Base-by-base conservation (phyloP, 2,888 invertebrate genomes). In the Latrodectus elegans region DNA sequence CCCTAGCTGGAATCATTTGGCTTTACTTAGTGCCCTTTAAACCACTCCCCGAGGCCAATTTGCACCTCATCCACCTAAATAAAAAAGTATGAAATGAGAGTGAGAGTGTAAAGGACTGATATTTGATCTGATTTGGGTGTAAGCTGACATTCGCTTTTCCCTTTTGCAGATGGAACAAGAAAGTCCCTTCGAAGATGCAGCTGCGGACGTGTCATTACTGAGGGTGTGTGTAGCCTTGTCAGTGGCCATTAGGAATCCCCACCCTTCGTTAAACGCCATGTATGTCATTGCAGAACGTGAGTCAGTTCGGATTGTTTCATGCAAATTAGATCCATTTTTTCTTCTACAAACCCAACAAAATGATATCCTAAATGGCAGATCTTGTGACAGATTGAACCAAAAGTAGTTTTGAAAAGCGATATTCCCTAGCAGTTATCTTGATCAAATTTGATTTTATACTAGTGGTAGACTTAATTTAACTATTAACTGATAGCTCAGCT, bases 131-230 rank as follows among this genome's bases (percentile, higher is more conserved):
- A 17, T 65, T 53, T 75, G 82, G 82, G 82, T 82, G 82, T 82
- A 82, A 53, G 55, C 83, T 83, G 75, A 70, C 75, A 83, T 53
- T 74, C 70, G 75, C 64, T 64, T 49, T 52, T 82, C 53, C 38
- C 38, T 38, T 38, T 38, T 38, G 68, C 75, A 83, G 70, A 70
- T 75, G 65, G 76, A 67, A 38, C 38, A 38, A 38, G 38, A 38
- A 55, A 64, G 49, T 22, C 71, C 52, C 70, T 52, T 65, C 38
- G 51, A 65, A 65, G 53, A 52, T 53, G 70, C 84, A 78, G 84
- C 78, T 73, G 78, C 74, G 10, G 73, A 79, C 74, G 79, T 85
- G 85, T 85, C 85, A 85, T 85, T 85, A 85, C 60, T 64, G 55
- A 75, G 85, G 85, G 85, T 85, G 85, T 84, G 38, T 38, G 84